Evolutionary conservation across 2,113 vertebrate species (phyloP), one percentile per base, ranked within the genome.

Genomic region (Hirundichthys speculiger): DNA sequence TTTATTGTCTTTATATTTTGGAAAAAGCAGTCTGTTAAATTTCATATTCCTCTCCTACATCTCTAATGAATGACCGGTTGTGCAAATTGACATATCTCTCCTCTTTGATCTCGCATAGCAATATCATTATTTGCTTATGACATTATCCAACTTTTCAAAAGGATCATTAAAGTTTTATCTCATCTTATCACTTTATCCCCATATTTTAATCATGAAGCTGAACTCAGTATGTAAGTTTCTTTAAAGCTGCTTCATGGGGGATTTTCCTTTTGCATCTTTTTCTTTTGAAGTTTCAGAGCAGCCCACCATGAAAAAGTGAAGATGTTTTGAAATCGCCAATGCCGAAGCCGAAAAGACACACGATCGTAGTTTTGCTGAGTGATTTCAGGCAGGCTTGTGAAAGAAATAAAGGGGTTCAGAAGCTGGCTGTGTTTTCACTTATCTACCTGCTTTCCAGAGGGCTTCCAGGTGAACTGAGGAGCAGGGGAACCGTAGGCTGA

Each of bases 381-480:
- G 13, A 45, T 55, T 20, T 5, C 57, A 43, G 22, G 59, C n/a
- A n/a, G 56, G 52, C 24, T 13, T 64, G 2, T 34, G n/a, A 10
- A 2, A 25, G 43, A 25, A 43, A 15, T 20, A 30, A 11, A 25
- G n/a, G 16, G n/a, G n/a, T n/a, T n/a, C 27, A 65, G 57, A 12
- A 7, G 2, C 24, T 34, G 47, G 19, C 4, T 48, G 14, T 10
- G 38, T 57, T 27, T 75, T 22, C 6, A 3, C 46, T 4, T 10
- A 1, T 21, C 3, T 75, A 91, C 88, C 83, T 89, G 53, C 68
- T 79, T 85, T 58, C 83, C 88, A 39, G 85, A 64, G 38, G 88
- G 82, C 48, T 67, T 81, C 89, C 89, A 91, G 54, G 70, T 79
- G 19, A 91, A 87, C 86, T 91, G 85, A 48, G 89, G 89, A n/a